Evolutionary conservation across 2,797 vertebrate species (phyloP).

Genomic region (Hozukius guyotensis): DNA sequence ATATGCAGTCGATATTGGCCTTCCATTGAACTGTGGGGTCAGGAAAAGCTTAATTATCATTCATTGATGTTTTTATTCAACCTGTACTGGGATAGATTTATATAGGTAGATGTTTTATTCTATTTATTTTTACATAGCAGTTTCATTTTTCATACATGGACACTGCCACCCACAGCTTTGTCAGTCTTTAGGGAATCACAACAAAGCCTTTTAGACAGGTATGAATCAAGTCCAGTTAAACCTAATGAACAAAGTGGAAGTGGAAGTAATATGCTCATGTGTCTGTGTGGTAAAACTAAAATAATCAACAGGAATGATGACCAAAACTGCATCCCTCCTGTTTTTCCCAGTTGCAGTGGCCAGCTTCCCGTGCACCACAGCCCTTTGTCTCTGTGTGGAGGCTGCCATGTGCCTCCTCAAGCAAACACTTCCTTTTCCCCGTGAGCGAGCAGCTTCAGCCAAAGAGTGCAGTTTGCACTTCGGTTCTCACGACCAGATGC

Average conservation of each 20-base stretch:
- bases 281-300: neutral
- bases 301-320: no score
- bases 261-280: no score
- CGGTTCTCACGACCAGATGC: neutral
- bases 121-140: neutral
- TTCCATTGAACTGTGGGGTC: neutral
- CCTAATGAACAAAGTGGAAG: neutral
- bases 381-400: no score
- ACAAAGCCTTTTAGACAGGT: neutral
- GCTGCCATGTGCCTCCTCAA: neutral
- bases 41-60: neutral
- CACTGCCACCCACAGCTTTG: neutral
- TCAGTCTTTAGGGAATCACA: neutral
- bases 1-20: neutral
- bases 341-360: no score
- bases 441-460: neutral
- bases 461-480: neutral
- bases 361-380: no score
- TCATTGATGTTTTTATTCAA: neutral
- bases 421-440: neutral
- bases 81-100: neutral
- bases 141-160: neutral
- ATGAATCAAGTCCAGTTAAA: neutral
- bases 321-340: no score
- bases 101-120: neutral